These are phyloP conservation scores for Morone chrysops DNA, from an alignment of 2,113 vertebrate species.

Conservation along the genomic window DNA sequence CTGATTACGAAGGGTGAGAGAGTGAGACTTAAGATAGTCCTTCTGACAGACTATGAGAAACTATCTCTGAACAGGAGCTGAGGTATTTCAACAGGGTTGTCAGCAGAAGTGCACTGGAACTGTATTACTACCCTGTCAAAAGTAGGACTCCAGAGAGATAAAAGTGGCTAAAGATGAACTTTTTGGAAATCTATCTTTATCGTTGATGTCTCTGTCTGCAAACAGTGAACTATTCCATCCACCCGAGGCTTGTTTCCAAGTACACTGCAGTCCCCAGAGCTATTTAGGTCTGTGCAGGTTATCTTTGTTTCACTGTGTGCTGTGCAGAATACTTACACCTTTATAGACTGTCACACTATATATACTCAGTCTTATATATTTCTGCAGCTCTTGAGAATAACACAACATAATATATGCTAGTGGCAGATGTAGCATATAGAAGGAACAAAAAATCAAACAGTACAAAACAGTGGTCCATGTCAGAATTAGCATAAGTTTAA, in stretches of 20 bases:
- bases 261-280: background rate
- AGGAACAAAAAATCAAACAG: too few species aligned
- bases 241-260: slow-evolving; percentile 5
- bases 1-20: too few species aligned
- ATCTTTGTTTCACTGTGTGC: background rate
- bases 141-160: background rate
- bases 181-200: slow-evolving; percentile 7
- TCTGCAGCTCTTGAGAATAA: too few species aligned
- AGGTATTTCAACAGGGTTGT: background rate
- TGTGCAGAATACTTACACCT: slow-evolving; percentile 1
- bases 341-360: background rate
- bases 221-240: background rate
- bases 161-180: background rate
- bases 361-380: background rate
- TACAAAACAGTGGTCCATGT: too few species aligned
- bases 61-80: background rate
- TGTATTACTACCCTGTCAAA: background rate
- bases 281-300: background rate
- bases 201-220: background rate
- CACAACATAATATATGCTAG: too few species aligned
- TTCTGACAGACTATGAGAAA: too few species aligned
- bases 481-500: too few species aligned
- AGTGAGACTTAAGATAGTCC: too few species aligned
- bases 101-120: background rate
- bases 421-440: too few species aligned